Base-by-base conservation (phyloP, 2,888 invertebrate species). In the Apoderus coryli region DNA sequence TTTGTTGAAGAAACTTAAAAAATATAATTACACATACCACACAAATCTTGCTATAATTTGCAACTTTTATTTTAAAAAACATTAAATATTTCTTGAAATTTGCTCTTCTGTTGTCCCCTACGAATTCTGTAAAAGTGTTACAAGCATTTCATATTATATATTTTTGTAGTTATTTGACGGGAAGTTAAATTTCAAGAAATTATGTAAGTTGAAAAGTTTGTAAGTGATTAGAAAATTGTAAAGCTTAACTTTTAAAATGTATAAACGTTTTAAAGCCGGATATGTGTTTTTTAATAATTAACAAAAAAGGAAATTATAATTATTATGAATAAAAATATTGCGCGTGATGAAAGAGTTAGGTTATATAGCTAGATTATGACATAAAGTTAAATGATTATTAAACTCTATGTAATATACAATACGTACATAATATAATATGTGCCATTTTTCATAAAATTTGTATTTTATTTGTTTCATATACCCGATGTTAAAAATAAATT, bases 351-450 rank as follows among this genome's bases (percentile, higher is more conserved):
- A 52, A 52, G 53, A 53, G 48, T 57, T 58, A 57, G 55, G 53
- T 49, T 55, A 57, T 57, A 55, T 54, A 53, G 52, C 53, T 56
- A 55, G 53, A 54, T 40, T 53, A 56, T 46, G 53, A 53, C 51
- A 52, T 54, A 52, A 52, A 53, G 41, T 33, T 48, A 49, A 51
- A 47, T 52, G 51, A 57, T 57, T 59, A 59, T 58, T 56, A 57
- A 19, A 56, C 53, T 57, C 54, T 57, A 59, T 59, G 59, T 59
- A 59, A 59, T 56, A 59, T 58, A 59, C 56, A 58, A 53, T 59
- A 59, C 58, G 59, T 59, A 59, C 59, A 59, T 59, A 59, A 59
- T 59, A 59, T 59, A 59, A 53, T 59, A 59, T 59, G 58, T 59
- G 59, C 59, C 59, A 59, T 59, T 59, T 59, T 59, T 58, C 51